Conservation (phyloP, 2,888 invertebrate species). For the Diarsia dahlii region DNA sequence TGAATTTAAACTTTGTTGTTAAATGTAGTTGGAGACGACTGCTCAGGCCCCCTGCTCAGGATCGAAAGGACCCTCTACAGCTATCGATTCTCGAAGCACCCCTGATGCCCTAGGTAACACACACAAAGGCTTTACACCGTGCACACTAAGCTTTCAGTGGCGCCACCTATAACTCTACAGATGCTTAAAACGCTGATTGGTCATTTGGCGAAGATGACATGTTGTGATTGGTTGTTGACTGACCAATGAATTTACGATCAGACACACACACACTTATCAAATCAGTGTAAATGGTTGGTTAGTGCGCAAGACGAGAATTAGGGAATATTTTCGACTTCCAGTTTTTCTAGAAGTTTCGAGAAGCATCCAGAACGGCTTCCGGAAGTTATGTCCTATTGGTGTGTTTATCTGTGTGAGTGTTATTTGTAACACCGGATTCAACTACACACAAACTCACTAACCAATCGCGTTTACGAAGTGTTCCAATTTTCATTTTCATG, state of each 20-base stretch:
- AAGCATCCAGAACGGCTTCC: background rate
- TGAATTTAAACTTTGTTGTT: background rate
- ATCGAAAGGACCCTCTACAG: constrained; percentile 22
- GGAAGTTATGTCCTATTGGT: constrained; percentile 2
- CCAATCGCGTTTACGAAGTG: background rate
- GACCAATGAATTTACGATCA: constrained; percentile 12
- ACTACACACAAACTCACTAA: background rate
- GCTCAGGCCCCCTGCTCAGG: constrained; percentile 18
- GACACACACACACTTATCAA: too few relatives aligned
- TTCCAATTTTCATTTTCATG: background rate
- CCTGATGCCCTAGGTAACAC: constrained; percentile 5
- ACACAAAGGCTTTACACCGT: constrained; percentile 33
- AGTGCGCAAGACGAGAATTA: too few relatives aligned
- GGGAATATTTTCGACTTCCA: background rate
- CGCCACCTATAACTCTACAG: constrained; percentile 1
- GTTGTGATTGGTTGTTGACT: constrained; percentile 24
- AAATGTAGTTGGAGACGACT: constrained; percentile 11
- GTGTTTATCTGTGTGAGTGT: background rate
- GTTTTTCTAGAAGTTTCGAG: constrained; percentile 4
- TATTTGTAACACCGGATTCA: background rate
- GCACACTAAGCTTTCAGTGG: constrained; percentile 7
- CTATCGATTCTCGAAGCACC: constrained; percentile 24
- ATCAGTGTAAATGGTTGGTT: too few relatives aligned
- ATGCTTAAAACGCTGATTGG: background rate
- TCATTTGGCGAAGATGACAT: too few relatives aligned